These are phyloP conservation scores for Tenthredo mesomela DNA, from an alignment of 2,888 invertebrate species.

Conservation along the genomic window DNA sequence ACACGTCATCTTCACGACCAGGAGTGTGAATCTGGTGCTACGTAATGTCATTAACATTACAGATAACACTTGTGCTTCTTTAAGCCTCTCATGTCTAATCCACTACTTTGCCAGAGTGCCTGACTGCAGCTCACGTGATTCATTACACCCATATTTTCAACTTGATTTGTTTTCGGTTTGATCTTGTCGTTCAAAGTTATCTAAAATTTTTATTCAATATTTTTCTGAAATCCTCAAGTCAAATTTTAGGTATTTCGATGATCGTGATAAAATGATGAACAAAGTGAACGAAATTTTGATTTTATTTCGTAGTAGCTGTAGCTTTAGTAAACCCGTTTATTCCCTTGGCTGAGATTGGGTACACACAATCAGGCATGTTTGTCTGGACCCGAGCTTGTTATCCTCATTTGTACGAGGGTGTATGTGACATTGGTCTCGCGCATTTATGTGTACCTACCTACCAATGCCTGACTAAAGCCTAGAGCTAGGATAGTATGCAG, in stretches of 20 bases:
- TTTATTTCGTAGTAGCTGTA: background rate
- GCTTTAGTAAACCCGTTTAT: conserved; percentile 51
- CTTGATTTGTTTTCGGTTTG: background rate
- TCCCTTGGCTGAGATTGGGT: conserved; percentile 64
- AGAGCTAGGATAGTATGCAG: conserved; percentile 9
- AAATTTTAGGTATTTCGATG: background rate
- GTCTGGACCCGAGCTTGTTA: conserved; percentile 67
- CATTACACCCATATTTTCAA: background rate
- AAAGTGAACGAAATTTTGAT: background rate
- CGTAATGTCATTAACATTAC: conserved; percentile 4
- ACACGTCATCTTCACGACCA: background rate
- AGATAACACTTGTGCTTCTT: conserved; percentile 12
- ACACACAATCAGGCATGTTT: conserved; percentile 70
- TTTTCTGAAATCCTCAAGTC: background rate
- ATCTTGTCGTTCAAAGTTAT: background rate
- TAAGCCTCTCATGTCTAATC: background rate
- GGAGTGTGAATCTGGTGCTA: background rate
- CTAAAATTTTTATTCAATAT: background rate
- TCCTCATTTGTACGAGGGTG: conserved; percentile 63
- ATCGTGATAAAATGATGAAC: background rate
- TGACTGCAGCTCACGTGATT: background rate
- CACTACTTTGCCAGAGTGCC: conserved; percentile 11
- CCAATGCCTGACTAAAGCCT: background rate
- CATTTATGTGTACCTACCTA: conserved; percentile 33
- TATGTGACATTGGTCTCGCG: conserved; percentile 34